Base-by-base conservation (phyloP, 2,113 vertebrate species). In the Pterophyllum scalare region DNA sequence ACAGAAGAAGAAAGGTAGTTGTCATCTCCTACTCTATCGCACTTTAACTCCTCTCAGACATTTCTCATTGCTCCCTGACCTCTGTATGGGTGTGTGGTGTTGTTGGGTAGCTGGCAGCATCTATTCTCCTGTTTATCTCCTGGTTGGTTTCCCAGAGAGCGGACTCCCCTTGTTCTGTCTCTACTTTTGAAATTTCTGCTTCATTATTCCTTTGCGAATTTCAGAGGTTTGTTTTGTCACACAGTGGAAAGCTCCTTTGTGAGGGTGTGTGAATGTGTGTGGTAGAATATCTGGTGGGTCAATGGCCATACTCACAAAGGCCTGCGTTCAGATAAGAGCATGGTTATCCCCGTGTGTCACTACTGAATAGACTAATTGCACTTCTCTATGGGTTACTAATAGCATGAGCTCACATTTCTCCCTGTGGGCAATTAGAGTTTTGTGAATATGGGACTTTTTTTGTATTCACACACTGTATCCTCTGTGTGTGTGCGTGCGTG, bases 1-100 rank as follows among this genome's bases (percentile, higher is more conserved):
- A 62, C 91, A 89, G 86, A 96, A 95, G 92, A 87, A 90, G 86
- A 96, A 96, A 96, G 96, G 96, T 96, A 96, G 94, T 93, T 93
- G 86, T 60, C 88, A 91, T 93, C 88, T 91, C 78, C 87, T 93
- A 49, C 77, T 92, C 86, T 91, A 49, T 82, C 85, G 31, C 28
- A 78, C 61, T 79, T 86, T 89, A 82, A 67, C 84, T 87, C 84
- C 86, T 86, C 20, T 91, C 87, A 52, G 77, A 76, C 79, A n/a
- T 74, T 57, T 80, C 79, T 67, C 70, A 58, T 88, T 62, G 75
- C 80, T 89, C 85, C 83, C 82, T 86, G 76, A 85, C 89, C 85
- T 81, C 62, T 88, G 87, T 93, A 40, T 93, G 91, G 89, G 77
- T 91, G 86, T 91, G 83, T 91, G 90, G 43, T 91, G 74, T 90